These are phyloP conservation scores for Clupea harengus DNA, from an alignment of 2,113 vertebrate species.

Conservation along the genomic window DNA sequence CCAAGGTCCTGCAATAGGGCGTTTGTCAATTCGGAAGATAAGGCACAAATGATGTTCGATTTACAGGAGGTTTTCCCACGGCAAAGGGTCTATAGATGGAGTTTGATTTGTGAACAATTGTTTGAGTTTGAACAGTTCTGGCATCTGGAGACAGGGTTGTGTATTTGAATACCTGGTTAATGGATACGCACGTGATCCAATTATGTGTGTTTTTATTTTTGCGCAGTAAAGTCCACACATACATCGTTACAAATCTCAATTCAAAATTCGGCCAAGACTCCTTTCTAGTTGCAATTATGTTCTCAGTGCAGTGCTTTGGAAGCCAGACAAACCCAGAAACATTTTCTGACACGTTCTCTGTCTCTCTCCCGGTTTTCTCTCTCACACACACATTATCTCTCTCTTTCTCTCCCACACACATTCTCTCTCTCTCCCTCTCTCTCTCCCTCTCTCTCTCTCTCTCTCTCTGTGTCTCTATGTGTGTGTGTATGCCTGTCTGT, in stretches of 20 bases:
- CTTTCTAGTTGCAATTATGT: neutral
- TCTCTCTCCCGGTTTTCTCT: neutral
- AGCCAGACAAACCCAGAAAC: too few species aligned
- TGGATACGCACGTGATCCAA: neutral
- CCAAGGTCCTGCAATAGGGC: conserved; percentile 7
- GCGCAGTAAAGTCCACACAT: neutral
- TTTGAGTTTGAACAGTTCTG: neutral
- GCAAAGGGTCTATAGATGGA: neutral
- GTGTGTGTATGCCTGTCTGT: conserved; percentile 14
- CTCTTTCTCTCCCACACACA: neutral
- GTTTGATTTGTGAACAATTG: neutral
- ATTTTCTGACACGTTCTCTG: neutral
- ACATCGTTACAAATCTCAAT: neutral
- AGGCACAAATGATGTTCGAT: neutral
- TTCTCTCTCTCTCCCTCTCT: neutral
- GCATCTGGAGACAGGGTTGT: neutral
- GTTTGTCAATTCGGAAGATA: neutral
- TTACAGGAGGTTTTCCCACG: neutral
- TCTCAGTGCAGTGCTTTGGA: neutral
- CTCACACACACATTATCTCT: neutral
- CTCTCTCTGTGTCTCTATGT: neutral
- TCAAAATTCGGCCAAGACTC: neutral
- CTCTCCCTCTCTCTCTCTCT: neutral
- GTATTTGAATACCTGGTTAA: neutral
- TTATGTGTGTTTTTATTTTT: neutral